These are phyloP conservation scores for Caenorhabditis wallacei DNA, from an alignment of 2,888 invertebrate genomes.

Conservation along the genomic window DNA sequence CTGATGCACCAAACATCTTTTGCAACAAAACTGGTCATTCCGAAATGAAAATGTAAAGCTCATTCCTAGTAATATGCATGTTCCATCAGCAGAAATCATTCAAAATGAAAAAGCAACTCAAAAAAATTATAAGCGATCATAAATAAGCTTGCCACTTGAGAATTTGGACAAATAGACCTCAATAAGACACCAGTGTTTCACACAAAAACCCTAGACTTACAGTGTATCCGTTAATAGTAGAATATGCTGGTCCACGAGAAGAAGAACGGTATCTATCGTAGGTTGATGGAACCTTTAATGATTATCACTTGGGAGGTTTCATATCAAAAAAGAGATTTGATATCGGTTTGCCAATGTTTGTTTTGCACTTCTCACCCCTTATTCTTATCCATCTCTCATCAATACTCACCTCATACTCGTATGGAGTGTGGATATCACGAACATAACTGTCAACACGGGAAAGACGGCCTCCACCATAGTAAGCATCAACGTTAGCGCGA, in stretches of 20 bases:
- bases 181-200: conserved; percentile 55
- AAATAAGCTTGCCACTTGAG: conserved; percentile 34
- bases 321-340: conserved; percentile 3
- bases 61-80: background rate
- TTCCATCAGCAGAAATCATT: background rate
- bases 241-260: conserved; percentile 76
- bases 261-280: conserved; percentile 80
- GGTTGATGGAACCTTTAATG: conserved; percentile 78
- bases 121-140: conserved; percentile 37
- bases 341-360: conserved; percentile 32
- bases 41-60: background rate
- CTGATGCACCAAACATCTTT: conserved; percentile 32
- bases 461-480: conserved; percentile 80
- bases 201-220: conserved; percentile 69
- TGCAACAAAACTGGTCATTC: background rate
- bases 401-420: conserved; percentile 76
- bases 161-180: conserved; percentile 30
- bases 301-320: background rate
- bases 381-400: background rate
- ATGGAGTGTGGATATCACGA: conserved; percentile 79
- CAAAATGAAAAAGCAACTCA: conserved; percentile 24
- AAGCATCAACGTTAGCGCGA: conserved; percentile 80
- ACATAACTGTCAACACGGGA: conserved; percentile 83
- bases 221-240: conserved; percentile 77
- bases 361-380: conserved; percentile 37